Base-by-base conservation (phyloP, 2,797 vertebrate species). In the Antennarius maculatus region DNA sequence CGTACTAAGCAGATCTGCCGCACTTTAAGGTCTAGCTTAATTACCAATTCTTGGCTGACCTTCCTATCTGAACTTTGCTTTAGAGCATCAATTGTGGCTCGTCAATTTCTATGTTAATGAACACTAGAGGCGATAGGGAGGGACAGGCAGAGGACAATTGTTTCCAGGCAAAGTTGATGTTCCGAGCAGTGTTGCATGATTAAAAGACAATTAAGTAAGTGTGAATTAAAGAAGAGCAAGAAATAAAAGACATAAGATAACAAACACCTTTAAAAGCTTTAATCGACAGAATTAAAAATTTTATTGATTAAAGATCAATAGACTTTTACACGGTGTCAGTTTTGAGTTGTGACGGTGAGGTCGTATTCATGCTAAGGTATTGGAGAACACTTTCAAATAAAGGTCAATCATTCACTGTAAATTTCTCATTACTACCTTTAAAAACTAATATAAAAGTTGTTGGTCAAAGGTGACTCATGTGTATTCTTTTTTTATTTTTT, bases 71-170 rank as follows among this genome's bases (percentile, higher is more conserved):
- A 90, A 89, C 88, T 87, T 90, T 83, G 87, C 88, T 91, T 87
- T 79, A 79, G 84, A 89, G 85, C 86, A 81, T 88, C 84, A 90
- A 85, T 88, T 87, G 82, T 81, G 66, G 78, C 84, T 92, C 80
- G 67, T 90, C 91, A 89, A 91, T 92, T 88, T 91, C 85, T 90
- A 91, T 91, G 90, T 85, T 90, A 91, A 92, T 91, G 83, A 91
- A 84, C 71, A 88, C 89, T 76, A 50, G 67, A 81, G 89, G 88
- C 88, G 27, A 68, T 49, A 27, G 70, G 69, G 77, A 83, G 77
- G 82, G 81, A 79, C 59, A 18, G 52, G 71, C 74, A 77, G 56
- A 71, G 69, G 73, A 77, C 68, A 31, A 67, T 81, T 86, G 86
- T 86, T 88, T 85, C 87, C 60, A 69, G 72, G 81, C 81, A 82